These are phyloP conservation scores for Esperia sulphurella DNA, from an alignment of 2,888 invertebrate species.

Conservation along the genomic window DNA sequence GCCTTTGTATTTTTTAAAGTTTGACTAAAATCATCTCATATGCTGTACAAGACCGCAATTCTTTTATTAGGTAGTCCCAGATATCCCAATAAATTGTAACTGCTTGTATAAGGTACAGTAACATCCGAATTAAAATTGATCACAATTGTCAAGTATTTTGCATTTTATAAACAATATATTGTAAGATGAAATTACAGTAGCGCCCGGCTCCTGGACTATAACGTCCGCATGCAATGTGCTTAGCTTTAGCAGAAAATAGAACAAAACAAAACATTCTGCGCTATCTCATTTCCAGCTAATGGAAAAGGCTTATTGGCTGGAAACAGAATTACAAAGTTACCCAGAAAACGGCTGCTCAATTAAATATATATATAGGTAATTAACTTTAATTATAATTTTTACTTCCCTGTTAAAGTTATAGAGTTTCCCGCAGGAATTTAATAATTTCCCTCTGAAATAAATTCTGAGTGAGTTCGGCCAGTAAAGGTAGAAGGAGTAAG, in stretches of 20 bases:
- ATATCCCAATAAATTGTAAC: too few species aligned
- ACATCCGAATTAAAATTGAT: too few species aligned
- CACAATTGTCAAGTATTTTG: too few species aligned
- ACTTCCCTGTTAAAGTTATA: too few species aligned
- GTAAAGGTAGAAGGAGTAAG: too few species aligned
- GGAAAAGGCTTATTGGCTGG: constrained; percentile 9
- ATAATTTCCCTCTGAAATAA: too few species aligned
- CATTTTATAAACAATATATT: background rate
- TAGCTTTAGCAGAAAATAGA: constrained; percentile 13
- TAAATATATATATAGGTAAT: background rate
- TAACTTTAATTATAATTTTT: background rate
- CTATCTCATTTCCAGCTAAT: constrained; percentile 22
- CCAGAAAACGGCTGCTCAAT: background rate
- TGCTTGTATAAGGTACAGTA: too few species aligned
- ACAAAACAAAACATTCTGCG: constrained; percentile 17
- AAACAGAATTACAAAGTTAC: constrained; percentile 1
- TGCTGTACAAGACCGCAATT: too few species aligned
- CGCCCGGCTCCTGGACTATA: constrained; percentile 13
- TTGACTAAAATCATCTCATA: too few species aligned
- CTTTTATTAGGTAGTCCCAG: too few species aligned
- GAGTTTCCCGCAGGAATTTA: background rate
- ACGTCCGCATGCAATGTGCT: constrained; percentile 16
- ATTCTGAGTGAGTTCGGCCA: too few species aligned
- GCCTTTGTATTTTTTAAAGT: too few species aligned
- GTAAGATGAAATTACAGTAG: background rate